Conservation (phyloP, 1,140 invertebrate species). For the Atta colombica region DNA sequence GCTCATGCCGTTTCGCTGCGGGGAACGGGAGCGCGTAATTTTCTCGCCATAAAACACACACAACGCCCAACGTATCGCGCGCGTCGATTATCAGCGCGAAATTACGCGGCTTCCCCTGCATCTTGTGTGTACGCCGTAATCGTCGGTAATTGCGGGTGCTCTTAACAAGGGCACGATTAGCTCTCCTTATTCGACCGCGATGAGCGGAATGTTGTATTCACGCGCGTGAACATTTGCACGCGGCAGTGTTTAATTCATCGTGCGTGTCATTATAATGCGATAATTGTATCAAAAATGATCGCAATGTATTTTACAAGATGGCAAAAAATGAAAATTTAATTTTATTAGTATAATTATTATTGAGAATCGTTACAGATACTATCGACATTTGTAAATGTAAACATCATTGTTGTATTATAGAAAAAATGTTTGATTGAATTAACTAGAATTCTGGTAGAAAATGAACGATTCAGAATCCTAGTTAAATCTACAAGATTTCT, state of each 20-base stretch:
- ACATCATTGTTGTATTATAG: neutral
- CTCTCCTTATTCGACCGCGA: slow-evolving; percentile 31
- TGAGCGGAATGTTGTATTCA: neutral
- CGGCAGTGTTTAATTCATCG: neutral
- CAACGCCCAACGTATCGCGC: neutral
- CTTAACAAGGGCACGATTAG: slow-evolving; percentile 42
- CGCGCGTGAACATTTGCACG: neutral
- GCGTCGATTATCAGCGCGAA: slow-evolving; percentile 30
- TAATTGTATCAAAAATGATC: neutral
- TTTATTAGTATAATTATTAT: neutral
- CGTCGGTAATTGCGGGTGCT: slow-evolving; percentile 14
- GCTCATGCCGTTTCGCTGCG: neutral
- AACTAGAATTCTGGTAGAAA: too few species aligned
- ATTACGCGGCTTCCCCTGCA: neutral
- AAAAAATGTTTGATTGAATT: too few species aligned
- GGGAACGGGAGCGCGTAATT: slow-evolving; percentile 41
- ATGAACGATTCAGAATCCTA: too few species aligned
- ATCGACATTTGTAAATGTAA: neutral
- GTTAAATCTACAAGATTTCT: too few species aligned
- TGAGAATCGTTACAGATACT: neutral
- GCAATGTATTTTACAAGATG: neutral
- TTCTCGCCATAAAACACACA: slow-evolving; percentile 43
- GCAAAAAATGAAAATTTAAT: neutral
- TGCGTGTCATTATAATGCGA: neutral
- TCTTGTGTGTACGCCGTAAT: neutral